Percentiles rank a stretch among this genome's conserved stretches.
phyloP scores from a whole-genome alignment of 2,797 vertebrate species.

The Rhincodon typus region DNA sequence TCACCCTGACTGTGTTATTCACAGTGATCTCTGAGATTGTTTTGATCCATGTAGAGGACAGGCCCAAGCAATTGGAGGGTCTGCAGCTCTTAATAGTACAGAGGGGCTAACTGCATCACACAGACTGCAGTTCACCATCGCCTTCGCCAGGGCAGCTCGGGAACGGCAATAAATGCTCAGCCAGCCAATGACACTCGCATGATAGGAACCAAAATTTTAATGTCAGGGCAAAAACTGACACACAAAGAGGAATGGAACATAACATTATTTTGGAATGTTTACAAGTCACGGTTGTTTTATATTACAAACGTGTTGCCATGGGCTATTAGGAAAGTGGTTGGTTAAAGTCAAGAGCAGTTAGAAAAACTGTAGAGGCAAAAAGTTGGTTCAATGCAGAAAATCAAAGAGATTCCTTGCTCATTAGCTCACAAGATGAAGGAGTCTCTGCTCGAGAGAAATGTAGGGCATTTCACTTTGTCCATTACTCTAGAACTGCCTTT shows the following conservation, averaged over 20 bases:
- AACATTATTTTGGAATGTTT: no score
- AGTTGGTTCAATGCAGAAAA: background rate
- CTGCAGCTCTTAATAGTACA: background rate
- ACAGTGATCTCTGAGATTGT: background rate
- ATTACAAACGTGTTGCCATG: background rate
- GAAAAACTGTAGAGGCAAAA: background rate
- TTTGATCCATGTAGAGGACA: background rate
- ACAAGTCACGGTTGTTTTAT: no score
- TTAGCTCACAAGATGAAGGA: background rate
- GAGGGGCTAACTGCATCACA: no score
- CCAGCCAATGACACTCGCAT: no score
- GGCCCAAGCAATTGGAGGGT: background rate
- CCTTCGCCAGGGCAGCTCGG: no score
- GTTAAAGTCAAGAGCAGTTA: background rate
- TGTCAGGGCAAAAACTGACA: no score
- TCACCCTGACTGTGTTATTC: background rate
- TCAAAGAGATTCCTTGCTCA: background rate
- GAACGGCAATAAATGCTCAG: no score
- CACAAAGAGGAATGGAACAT: no score
- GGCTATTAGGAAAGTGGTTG: background rate
- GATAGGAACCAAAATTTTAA: no score
- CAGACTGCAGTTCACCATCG: no score
- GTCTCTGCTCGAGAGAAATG: background rate
- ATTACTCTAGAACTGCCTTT: background rate
- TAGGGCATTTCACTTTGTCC: background rate